Evolutionary conservation across 2,797 vertebrate genomes (phyloP).

Genomic region (Onychomys arenicola): DNA sequence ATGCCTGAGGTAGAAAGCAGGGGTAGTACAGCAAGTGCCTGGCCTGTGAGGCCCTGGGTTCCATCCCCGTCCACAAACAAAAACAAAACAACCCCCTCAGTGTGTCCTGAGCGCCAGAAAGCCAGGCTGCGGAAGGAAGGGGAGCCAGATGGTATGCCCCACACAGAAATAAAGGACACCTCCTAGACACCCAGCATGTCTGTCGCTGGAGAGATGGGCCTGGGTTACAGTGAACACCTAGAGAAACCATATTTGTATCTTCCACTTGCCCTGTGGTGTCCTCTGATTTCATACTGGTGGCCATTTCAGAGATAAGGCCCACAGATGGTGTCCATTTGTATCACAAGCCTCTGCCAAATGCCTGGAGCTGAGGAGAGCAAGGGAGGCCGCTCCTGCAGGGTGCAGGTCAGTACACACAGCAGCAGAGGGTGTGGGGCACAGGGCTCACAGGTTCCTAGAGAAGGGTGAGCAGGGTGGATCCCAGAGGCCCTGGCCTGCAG

Average conservation of each 20-base stretch:
- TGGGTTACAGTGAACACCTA: too few species aligned
- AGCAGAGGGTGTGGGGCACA: neutral
- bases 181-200: neutral
- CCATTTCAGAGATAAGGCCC: neutral
- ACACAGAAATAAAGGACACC: neutral
- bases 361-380: neutral
- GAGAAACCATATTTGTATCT: too few species aligned
- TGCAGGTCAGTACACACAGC: neutral
- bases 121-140: neutral
- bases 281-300: neutral
- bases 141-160: neutral
- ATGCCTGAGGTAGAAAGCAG: neutral
- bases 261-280: neutral
- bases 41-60: neutral
- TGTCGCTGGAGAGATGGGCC: neutral
- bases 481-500: neutral
- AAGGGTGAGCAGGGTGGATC: too few species aligned
- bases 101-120: neutral
- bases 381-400: neutral
- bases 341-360: too few species aligned
- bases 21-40: fast-evolving
- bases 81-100: neutral
- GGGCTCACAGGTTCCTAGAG: neutral
- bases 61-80: neutral
- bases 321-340: neutral